Base-by-base conservation (phyloP, 2,888 invertebrate species). In the Diarsia mendica region DNA sequence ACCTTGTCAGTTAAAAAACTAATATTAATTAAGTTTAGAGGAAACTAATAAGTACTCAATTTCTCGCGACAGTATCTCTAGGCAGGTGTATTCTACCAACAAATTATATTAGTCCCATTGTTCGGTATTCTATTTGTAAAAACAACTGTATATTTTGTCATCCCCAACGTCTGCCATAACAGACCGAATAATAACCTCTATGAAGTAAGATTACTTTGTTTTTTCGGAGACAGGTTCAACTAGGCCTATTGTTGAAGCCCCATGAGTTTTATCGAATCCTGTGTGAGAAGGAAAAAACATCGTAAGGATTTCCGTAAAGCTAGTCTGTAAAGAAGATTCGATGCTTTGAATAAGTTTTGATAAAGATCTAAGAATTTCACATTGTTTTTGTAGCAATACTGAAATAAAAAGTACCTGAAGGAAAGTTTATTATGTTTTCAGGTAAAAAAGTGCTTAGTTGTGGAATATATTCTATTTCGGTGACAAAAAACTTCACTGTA, bases 251-350 rank as follows among this genome's bases (percentile, higher is more conserved):
- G 80, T 81, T 75, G 72, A 28, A 70, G 51, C 60, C 44, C 53
- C 64, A 73, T 74, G 72, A 78, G 72, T 80, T 75, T 77, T 80
- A 82, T 82, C 44, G 69, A 75, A 81, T 18, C 63, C 65, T 69
- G 63, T 20, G 33, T 10, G 58, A 20, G 71, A 66, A 80, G 87
- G 82, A 87, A 88, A 88, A 85, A 88, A 85, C 84, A 88, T 85
- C 80, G 68, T 85, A 82, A 85, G 85, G 87, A 88, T 78, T 79
- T 87, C 88, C 85, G 85, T 39, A 61, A 64, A 82, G 39, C 73
- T 78, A 53, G 53, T 53, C 66, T 60, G 5, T 55, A 44, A 44
- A 53, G 33, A 61, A 53, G 13, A 63, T 64, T 58, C 11, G 48
- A 20, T 64, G 53, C 63, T 44, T 79, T 67, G 72, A 84, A 84